Evolutionary conservation across 2,797 vertebrate genomes (phyloP), one percentile per base, ranked within the genome.

Genomic region (Sebastes itinus): DNA sequence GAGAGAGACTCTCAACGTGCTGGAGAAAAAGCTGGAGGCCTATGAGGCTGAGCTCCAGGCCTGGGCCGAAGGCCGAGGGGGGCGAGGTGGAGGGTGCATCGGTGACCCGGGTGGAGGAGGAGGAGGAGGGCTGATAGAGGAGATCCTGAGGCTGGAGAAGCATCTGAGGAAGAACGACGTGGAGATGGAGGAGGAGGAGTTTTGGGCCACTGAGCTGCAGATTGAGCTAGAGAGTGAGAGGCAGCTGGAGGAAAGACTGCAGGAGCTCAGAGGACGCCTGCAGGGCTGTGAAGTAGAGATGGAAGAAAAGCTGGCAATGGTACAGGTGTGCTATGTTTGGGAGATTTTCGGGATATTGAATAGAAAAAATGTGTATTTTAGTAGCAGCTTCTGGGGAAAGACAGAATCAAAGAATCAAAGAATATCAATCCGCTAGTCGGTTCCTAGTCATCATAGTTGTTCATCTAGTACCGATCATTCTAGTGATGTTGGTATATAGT

Each of bases 181-280:
- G 35, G 98, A 99, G 94, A 99, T 99, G 6, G 98, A 98, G 85
- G 99, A 99, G 85, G 98, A 99, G 80, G 98, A 99, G 86, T 99
- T 99, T 90, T 99, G 98, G 99, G 97, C 98, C 81, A 99, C 98
- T 0, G 99, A 99, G 90, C 94, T 99, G 42, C 97, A 99, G 94
- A 99, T 99, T 0, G 99, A 99, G 74, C 92, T 97, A 13, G 99
- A 99, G 79, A 99, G 98, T 0, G 98, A 99, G 73, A 96, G 98
- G 56, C 98, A 99, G 92, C 95, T 99, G 88, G 97, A 97, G 88
- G 98, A 99, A 22, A 95, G 98, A 85, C 96, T 99, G 56, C 96
- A 97, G 87, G 98, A 99, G 93, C 96, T 99, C 60, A 89, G 82
- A 38, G 95, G 96, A 80, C 95, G 97, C 59, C 94, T 99, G 86